Percentiles rank a stretch among this genome's conserved stretches.
Conservation (phyloP, 2,888 invertebrate genomes). For the Nebria salina region DNA sequence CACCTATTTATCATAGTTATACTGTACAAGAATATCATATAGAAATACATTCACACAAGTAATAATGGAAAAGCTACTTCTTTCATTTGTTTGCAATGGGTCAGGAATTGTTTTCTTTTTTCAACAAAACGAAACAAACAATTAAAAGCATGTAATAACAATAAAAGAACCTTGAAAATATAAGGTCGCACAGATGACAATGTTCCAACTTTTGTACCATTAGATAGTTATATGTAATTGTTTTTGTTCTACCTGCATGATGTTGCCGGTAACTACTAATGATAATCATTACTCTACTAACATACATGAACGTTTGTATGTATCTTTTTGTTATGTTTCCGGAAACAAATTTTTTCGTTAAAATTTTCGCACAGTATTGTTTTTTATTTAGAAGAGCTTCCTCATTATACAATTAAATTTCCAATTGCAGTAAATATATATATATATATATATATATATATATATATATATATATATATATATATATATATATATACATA, state of each 20-base stretch:
- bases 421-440: no score
- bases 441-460: no score
- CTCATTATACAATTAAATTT: no score
- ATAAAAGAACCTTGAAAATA: not conserved
- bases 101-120: not conserved
- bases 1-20: no score
- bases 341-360: not conserved
- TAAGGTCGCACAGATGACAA: not conserved
- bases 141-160: not conserved
- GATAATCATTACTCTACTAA: not conserved
- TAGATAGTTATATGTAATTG: not conserved
- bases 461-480: no score
- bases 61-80: not conserved
- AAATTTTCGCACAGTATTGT: not conserved
- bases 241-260: slow-evolving; percentile 1
- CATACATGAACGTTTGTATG: not conserved
- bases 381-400: not conserved
- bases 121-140: not conserved
- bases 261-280: not conserved
- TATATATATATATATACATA: no score
- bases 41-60: no score
- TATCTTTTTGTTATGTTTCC: not conserved
- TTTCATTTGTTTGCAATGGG: not conserved
- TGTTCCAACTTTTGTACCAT: not conserved
- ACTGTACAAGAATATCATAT: no score